Base-by-base conservation (phyloP, 2,797 vertebrate genomes). In the Rachycentron canadum region DNA sequence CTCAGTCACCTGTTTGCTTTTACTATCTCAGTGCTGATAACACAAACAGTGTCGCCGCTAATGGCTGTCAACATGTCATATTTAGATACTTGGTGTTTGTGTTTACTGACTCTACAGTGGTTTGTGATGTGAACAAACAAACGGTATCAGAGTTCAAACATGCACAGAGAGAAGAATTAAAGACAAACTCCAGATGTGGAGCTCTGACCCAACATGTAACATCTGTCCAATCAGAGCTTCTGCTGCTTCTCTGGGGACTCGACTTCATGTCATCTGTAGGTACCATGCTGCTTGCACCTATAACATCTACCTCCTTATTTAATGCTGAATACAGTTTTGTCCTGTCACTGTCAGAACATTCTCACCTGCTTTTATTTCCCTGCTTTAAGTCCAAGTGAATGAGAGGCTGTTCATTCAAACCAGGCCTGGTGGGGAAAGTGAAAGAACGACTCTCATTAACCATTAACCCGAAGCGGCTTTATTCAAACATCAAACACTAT, bases 111-210 rank as follows among this genome's bases (percentile, higher is more conserved):
- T 36, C 30, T 14, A 30, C 40, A 19, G 66, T 6, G 4, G 23
- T 17, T 0, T 21, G 2, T 25, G 10, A 13, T 0, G 5, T 17
- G 30, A 1, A 23, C n/a, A n/a, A n/a, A n/a, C n/a, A n/a, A n/a
- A 41, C 64, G 21, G 4, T 3, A 8, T 0, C 62, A 17, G 7
- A 13, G 11, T 57, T 34, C n/a, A 36, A n/a, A 57, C 8, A 43
- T 43, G 45, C 45, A 47, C 21, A n/a, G 13, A 19, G 43, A 45
- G n/a, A n/a, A n/a, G n/a, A n/a, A n/a, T n/a, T n/a, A 32, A 32
- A 41, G 13, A 5, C 13, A 41, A 5, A 41, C 40, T 19, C 5
- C 10, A 49, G 9, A 49, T 49, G 1, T 49, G 21, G 47, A 49
- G n/a, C 4, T 23, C 47, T 23, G 9, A 47, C 45, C 45, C 45